Evolutionary conservation across 2,888 invertebrate species (phyloP).

Genomic region (Agapostemon virescens): DNA sequence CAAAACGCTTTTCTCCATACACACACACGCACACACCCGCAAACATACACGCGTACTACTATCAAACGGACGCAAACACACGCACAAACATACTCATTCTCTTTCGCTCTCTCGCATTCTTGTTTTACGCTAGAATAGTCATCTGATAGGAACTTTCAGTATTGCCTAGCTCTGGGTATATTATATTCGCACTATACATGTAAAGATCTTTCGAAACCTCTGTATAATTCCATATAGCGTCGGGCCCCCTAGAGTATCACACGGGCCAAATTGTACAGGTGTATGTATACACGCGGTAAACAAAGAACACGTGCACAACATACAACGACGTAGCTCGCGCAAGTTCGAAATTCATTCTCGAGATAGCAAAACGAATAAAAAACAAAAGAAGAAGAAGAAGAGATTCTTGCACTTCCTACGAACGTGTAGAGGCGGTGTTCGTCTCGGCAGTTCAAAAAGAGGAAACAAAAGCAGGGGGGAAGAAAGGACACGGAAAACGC

Average conservation of each 20-base stretch:
- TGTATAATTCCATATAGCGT: slow-evolving; percentile 62
- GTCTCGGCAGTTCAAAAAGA: not conserved
- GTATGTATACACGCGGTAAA: slow-evolving; percentile 53
- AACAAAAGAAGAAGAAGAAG: not conserved
- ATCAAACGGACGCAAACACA: not conserved
- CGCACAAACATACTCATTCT: slow-evolving; percentile 32
- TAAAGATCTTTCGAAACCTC: slow-evolving; percentile 61
- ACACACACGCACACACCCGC: slow-evolving; percentile 58
- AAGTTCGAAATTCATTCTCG: slow-evolving; percentile 60
- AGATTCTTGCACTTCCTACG: not conserved
- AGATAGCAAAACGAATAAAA: not conserved
- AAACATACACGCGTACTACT: too few relatives aligned
- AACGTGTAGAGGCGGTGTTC: not conserved
- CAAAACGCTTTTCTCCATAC: slow-evolving; percentile 27
- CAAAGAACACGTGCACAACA: slow-evolving; percentile 65
- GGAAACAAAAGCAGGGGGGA: too few relatives aligned
- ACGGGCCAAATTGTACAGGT: slow-evolving; percentile 74
- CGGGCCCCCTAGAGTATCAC: slow-evolving; percentile 79
- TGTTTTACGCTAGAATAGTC: slow-evolving; percentile 76
- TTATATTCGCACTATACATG: slow-evolving; percentile 71
- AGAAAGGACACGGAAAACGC: not conserved
- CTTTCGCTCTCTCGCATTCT: slow-evolving; percentile 62
- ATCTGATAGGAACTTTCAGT: slow-evolving; percentile 81
- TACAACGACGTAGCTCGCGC: slow-evolving; percentile 56
- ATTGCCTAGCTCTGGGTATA: slow-evolving; percentile 80